Conservation (phyloP, 2,113 vertebrate genomes). For the Regulus satrapa region DNA sequence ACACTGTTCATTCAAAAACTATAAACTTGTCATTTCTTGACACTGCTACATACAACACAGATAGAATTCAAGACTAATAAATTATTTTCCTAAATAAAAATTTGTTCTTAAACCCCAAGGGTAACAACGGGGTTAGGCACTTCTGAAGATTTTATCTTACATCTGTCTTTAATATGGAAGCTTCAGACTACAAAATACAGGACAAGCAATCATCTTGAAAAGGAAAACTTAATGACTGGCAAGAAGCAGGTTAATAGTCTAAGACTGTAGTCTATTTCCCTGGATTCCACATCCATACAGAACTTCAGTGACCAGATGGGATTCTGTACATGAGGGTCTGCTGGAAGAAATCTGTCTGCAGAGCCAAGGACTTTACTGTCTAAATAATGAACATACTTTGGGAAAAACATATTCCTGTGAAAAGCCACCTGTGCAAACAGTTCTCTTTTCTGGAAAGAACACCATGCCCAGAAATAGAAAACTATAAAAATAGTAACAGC, state of each 20-base stretch:
- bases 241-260: background rate
- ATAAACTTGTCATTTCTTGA: background rate
- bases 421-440: background rate
- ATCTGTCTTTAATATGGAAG: background rate
- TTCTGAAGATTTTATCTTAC: conserved; percentile 16
- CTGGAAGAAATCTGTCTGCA: background rate
- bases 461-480: background rate
- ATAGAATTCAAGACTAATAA: background rate
- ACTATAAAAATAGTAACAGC: background rate
- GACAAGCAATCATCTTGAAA: background rate
- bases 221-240: background rate
- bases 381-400: background rate
- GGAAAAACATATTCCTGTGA: background rate
- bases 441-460: background rate
- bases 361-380: background rate
- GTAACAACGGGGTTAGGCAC: conserved; percentile 47
- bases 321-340: background rate
- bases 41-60: background rate
- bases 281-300: background rate
- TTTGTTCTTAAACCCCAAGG: conserved; percentile 32
- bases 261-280: background rate
- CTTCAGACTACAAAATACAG: background rate
- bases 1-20: background rate
- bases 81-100: conserved; percentile 1
- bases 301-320: background rate